These are phyloP conservation scores for Myripristis jacobus DNA, from an alignment of 2,797 vertebrate species.

Conservation along the genomic window DNA sequence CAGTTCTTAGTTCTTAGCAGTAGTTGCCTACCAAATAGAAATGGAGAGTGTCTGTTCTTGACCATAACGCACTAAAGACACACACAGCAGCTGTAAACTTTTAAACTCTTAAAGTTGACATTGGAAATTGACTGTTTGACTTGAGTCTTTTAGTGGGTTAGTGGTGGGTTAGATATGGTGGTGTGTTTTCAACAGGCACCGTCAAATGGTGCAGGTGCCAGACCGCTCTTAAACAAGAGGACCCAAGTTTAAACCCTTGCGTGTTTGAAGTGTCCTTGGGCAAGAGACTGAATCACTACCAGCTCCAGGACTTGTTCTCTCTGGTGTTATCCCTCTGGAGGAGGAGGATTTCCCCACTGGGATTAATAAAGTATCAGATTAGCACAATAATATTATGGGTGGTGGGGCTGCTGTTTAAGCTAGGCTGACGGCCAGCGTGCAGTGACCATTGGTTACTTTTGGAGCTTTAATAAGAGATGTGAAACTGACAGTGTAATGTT, in stretches of 20 bases:
- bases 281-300: slow-evolving; percentile 15
- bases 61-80: neutral
- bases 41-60: neutral
- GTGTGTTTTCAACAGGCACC: neutral
- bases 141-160: neutral
- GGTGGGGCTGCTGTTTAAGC: slow-evolving; percentile 20
- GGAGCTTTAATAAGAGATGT: slow-evolving; percentile 39
- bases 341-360: slow-evolving; percentile 40
- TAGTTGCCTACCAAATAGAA: slow-evolving; percentile 4
- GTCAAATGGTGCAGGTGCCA: slow-evolving; percentile 1
- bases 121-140: neutral
- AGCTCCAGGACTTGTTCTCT: slow-evolving; percentile 4
- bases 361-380: slow-evolving; percentile 61
- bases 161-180: neutral
- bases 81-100: neutral
- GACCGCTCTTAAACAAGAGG: slow-evolving; percentile 14
- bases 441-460: slow-evolving; percentile 32
- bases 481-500: neutral
- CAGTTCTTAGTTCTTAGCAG: slow-evolving; percentile 1
- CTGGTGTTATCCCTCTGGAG: slow-evolving; percentile 26
- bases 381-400: slow-evolving; percentile 53
- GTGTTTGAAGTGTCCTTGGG: slow-evolving; percentile 27
- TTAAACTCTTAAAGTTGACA: neutral
- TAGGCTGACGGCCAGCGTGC: slow-evolving; percentile 16
- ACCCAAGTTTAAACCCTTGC: neutral